Evolutionary conservation across 2,888 invertebrate species (phyloP).

Genomic region (Dryocosmus kuriphilus): DNA sequence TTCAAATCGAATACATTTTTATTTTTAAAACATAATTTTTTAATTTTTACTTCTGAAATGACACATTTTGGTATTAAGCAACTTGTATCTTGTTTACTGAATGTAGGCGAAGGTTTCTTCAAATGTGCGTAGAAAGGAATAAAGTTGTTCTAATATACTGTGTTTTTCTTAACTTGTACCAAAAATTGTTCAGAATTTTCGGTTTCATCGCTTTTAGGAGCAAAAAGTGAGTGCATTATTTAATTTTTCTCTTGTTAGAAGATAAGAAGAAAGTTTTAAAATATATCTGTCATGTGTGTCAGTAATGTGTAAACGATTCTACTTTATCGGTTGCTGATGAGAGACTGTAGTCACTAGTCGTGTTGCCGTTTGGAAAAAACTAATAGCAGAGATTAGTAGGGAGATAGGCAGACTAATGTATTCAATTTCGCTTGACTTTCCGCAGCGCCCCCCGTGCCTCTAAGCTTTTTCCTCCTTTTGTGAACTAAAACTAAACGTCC

Average conservation of each 20-base stretch:
- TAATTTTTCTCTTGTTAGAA: neutral
- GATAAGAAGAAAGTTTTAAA: neutral
- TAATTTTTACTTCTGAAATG: constrained; percentile 6
- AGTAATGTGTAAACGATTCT: neutral
- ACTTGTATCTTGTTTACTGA: constrained; percentile 25
- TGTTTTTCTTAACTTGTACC: neutral
- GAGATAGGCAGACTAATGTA: no score
- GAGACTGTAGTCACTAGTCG: no score
- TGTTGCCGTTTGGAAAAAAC: no score
- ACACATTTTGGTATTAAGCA: neutral
- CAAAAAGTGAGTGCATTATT: constrained; percentile 62
- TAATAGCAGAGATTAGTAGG: no score
- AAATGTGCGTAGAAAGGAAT: neutral
- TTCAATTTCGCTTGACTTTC: no score
- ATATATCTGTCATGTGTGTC: neutral
- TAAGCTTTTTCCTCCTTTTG: no score
- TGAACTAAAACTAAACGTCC: no score
- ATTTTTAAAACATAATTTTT: neutral
- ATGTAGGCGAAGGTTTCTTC: neutral
- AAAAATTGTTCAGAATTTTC: constrained; percentile 61
- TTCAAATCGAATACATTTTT: constrained; percentile 46
- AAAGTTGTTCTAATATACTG: neutral
- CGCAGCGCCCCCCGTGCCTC: no score
- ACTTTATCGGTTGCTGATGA: neutral
- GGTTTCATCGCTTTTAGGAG: constrained; percentile 51